phyloP scores from a whole-genome alignment of 2,113 vertebrate species.

The Poeciliopsis turrubarensis region DNA sequence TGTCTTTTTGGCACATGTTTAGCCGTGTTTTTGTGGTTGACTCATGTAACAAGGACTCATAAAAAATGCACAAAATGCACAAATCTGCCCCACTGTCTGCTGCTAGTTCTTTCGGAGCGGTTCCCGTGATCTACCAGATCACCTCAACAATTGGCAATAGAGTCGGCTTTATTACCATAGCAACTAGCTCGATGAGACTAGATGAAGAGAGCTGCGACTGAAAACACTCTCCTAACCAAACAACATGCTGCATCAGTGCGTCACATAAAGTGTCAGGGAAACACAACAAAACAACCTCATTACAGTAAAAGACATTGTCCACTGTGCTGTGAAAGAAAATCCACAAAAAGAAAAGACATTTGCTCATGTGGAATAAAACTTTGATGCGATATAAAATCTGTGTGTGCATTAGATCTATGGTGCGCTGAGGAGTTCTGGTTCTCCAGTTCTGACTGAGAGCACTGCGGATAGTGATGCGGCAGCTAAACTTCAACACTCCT shows the following conservation, averaged over 20 bases:
- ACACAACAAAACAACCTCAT: conserved; percentile 31
- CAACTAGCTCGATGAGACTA: conserved; percentile 72
- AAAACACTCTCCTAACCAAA: conserved; percentile 49
- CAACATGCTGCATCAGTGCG: conserved; percentile 45
- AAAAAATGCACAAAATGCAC: conserved; percentile 27
- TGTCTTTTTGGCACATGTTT: conserved; percentile 15
- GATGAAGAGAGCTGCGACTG: conserved; percentile 61
- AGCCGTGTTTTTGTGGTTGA: conserved; percentile 19
- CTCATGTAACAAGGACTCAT: conserved; percentile 24
- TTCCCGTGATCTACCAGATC: conserved; percentile 72
- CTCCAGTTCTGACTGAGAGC: conserved; percentile 67
- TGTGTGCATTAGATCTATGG: conserved; percentile 5
- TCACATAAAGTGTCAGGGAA: conserved; percentile 39
- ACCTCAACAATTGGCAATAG: conserved; percentile 76
- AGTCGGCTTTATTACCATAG: conserved; percentile 80
- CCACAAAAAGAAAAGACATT: not conserved
- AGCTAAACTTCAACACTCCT: conserved; percentile 69
- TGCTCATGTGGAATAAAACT: not conserved
- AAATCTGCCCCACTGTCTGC: conserved; percentile 46
- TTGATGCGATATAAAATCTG: conserved; percentile 7
- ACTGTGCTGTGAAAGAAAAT: not conserved
- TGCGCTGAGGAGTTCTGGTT: conserved; percentile 50
- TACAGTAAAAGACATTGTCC: conserved; percentile 3
- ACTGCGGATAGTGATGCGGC: conserved; percentile 73
- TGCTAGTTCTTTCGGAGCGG: conserved; percentile 53